phyloP scores from a whole-genome alignment of 2,797 vertebrate genomes.

The Crax fasciolata region DNA sequence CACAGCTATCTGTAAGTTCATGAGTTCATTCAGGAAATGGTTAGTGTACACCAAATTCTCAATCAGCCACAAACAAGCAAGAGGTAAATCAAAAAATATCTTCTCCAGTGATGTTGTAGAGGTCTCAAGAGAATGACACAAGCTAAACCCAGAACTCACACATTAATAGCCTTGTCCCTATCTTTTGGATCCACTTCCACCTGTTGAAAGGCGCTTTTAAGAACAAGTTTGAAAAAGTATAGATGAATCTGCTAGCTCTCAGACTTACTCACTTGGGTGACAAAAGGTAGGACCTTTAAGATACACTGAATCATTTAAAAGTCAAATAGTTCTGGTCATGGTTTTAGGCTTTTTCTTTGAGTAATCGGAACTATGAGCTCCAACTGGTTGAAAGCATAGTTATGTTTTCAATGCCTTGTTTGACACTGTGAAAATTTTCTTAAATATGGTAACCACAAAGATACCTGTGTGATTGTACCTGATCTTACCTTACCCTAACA shows the following conservation, averaged over 20 bases:
- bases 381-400: not conserved
- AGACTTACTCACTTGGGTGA: not conserved
- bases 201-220: not conserved
- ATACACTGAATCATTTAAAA: not conserved
- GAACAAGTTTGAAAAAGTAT: not conserved
- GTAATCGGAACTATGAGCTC: not conserved
- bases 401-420: not conserved
- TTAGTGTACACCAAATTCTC: not conserved
- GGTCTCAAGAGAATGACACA: not conserved
- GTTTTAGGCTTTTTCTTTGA: not conserved
- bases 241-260: not conserved
- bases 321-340: not conserved
- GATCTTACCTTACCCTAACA: not conserved
- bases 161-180: not conserved
- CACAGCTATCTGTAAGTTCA: not conserved
- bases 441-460: not conserved
- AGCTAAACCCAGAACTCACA: not conserved
- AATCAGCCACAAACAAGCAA: not conserved
- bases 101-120: not conserved
- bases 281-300: not conserved
- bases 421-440: not conserved
- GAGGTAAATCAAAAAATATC: not conserved
- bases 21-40: not conserved
- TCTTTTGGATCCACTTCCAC: not conserved
- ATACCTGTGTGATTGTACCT: not conserved